Evolutionary conservation across 2,113 vertebrate genomes (phyloP), one percentile per base, ranked within the genome.

Genomic region (Ellobius talpinus): DNA sequence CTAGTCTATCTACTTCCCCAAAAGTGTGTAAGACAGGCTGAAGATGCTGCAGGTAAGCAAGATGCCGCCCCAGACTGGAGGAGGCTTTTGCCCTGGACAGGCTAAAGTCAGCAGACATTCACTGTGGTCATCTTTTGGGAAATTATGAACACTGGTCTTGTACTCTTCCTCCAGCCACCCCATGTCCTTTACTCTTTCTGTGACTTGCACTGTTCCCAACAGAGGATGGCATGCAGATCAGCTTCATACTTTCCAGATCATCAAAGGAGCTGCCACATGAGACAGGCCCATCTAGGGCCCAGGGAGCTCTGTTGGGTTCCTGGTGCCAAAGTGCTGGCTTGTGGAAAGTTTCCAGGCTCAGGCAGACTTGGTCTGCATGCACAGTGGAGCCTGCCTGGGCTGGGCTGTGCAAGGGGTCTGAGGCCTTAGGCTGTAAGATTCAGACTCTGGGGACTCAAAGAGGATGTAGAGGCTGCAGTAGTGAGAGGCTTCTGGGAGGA

Each of bases 301-400:
- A 7, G 9, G 13, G 21, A 33, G 31, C 52, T 78, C 55, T 39
- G 42, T 4, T 17, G 33, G 61, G 33, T 29, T 5, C 8, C 6
- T 2, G 10, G 45, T 29, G 14, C 6, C n/a, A 5, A 11, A 23
- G 13, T 2, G 0, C 6, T 3, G 36, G 26, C 31, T 84, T 23
- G 11, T 9, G 58, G 68, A 47, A 58, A 61, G 21, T 9, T 50
- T 47, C 10, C 10, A 24, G 36, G 29, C 26, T 74, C 1, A 55
- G 73, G 50, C 31, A 17, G 50, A 76, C 24, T 4, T 7, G 21
- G 16, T 4, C 7, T 0, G 4, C 36, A 23, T 3, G 7, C 4
- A 16, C 10, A 29, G 55, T 23, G 19, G 47, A 55, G 70, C 31
- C 65, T 47, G 19, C 29, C 17, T 52, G 45, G 31, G 29, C 12